Percentiles rank a stretch among this genome's conserved stretches.
These are phyloP conservation scores for Oophaga pumilio DNA, from an alignment of 2,113 vertebrate species.

Conservation along the genomic window DNA sequence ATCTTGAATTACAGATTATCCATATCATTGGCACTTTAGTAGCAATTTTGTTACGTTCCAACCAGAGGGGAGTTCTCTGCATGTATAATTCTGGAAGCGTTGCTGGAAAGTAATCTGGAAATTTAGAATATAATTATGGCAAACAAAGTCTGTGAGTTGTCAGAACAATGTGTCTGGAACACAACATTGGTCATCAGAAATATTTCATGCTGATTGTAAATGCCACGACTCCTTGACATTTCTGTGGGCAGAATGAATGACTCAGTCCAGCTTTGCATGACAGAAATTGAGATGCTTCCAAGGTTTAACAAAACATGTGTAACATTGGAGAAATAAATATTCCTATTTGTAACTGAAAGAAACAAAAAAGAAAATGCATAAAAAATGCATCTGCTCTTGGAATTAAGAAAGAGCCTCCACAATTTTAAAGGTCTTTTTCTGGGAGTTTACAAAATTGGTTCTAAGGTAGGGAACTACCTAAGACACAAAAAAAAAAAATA, in stretches of 20 bases:
- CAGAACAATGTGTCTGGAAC: not conserved
- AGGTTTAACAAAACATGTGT: not conserved
- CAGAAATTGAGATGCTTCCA: not conserved
- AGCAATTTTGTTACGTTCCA: no score
- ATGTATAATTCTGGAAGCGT: not conserved
- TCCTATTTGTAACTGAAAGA: not conserved
- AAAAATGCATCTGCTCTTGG: not conserved
- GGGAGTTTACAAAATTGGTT: no score
- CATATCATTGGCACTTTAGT: no score
- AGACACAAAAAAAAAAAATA: no score
- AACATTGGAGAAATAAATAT: not conserved
- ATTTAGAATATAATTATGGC: not conserved
- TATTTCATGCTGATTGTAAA: slow-evolving; percentile 14
- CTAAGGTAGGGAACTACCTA: no score
- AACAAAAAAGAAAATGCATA: not conserved
- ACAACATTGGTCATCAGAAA: slow-evolving; percentile 5
- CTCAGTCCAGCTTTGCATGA: not conserved
- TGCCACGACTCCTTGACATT: slow-evolving; percentile 12
- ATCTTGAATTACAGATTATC: not conserved
- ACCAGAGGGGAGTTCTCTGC: not conserved
- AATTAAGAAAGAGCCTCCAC: no score
- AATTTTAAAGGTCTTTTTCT: no score
- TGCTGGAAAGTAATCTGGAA: not conserved
- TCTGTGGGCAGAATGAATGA: not conserved
- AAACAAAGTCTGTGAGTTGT: not conserved